phyloP scores from a whole-genome alignment of 2,888 invertebrate species.

The Listrodromus nycthemerus region DNA sequence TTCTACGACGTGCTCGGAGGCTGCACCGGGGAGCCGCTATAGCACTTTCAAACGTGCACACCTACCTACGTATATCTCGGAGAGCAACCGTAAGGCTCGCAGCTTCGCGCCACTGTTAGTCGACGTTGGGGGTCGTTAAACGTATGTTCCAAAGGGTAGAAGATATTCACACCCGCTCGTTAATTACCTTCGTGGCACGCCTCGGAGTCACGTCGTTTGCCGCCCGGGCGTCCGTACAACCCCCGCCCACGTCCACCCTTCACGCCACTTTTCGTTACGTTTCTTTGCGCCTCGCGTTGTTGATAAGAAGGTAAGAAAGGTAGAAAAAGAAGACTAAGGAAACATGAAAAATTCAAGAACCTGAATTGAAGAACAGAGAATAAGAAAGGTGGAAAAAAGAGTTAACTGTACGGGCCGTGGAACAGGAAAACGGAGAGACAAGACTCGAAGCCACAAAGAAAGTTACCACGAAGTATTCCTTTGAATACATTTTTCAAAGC shows the following conservation, averaged over 20 bases:
- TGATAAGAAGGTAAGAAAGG: slow-evolving; percentile 26
- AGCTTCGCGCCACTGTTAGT: slow-evolving; percentile 69
- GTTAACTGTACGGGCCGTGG: slow-evolving; percentile 40
- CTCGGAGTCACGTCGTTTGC: slow-evolving; percentile 66
- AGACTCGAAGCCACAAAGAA: slow-evolving; percentile 23
- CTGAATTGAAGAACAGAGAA: slow-evolving; percentile 14
- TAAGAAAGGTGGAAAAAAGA: slow-evolving; percentile 25
- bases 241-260: slow-evolving; percentile 6
- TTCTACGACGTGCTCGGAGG: slow-evolving; percentile 40
- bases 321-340: slow-evolving; percentile 15
- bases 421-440: slow-evolving; percentile 22
- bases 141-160: slow-evolving; percentile 74
- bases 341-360: slow-evolving; percentile 56
- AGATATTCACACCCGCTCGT: slow-evolving; percentile 76
- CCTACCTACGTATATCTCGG: slow-evolving; percentile 24
- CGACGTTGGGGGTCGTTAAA: slow-evolving; percentile 74
- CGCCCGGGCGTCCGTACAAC: slow-evolving; percentile 39
- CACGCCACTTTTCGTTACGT: slow-evolving; percentile 43
- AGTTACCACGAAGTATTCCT: slow-evolving; percentile 17
- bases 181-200: slow-evolving; percentile 76
- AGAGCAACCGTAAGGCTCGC: slow-evolving; percentile 16
- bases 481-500: slow-evolving; percentile 35
- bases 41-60: slow-evolving; percentile 23
- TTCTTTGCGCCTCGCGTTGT: slow-evolving; percentile 14
- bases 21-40: slow-evolving; percentile 19